Base-by-base conservation (phyloP, 1,140 invertebrate species). In the Saccostrea cuccullata region DNA sequence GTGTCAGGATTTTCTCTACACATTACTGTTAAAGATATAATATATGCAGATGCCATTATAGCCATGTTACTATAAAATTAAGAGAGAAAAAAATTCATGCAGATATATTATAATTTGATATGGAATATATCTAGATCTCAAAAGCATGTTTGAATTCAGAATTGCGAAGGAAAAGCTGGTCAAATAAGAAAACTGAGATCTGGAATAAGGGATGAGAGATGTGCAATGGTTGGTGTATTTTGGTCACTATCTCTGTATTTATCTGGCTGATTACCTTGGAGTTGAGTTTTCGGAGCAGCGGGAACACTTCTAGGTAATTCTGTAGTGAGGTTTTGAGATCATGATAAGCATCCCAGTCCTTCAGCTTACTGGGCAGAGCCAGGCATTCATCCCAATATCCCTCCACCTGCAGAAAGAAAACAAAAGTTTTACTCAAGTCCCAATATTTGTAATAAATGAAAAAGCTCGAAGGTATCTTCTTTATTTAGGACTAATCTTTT, bases 321-420 rank as follows among this genome's bases (percentile, higher is more conserved):
- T 95, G 93, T 89, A 95, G 91, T 83, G 91, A 91, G 36, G 88
- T 91, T 89, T 94, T 95, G 26, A 95, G 91, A 85, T 94, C 94
- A 86, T 92, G 93, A 87, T 94, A 95, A 0, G 94, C 94, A 90
- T 94, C 93, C 94, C 94, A 95, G 91, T 95, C 94, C 86, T 94
- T 94, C 60, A 95, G 92, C 88, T 95, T 95, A 90, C 94, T 94
- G 8, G 94, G 94, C 47, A 95, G 90, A 56, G 94, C 93, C 64
- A 95, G 89, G 87, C 94, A 95, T 85, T 95, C 94, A 91, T 95
- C 94, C 94, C 94, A 95, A 88, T 94, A 94, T 11, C 91, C 90
- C 84, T 95, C 94, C 87, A 95, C 93, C 94, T 95, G 15, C 55
- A 84, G 11, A 77, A 26, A 23, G 30, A 30, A 20, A 20, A 26